These are phyloP conservation scores for Orthosia incerta DNA, from an alignment of 2,888 invertebrate genomes.

Conservation along the genomic window DNA sequence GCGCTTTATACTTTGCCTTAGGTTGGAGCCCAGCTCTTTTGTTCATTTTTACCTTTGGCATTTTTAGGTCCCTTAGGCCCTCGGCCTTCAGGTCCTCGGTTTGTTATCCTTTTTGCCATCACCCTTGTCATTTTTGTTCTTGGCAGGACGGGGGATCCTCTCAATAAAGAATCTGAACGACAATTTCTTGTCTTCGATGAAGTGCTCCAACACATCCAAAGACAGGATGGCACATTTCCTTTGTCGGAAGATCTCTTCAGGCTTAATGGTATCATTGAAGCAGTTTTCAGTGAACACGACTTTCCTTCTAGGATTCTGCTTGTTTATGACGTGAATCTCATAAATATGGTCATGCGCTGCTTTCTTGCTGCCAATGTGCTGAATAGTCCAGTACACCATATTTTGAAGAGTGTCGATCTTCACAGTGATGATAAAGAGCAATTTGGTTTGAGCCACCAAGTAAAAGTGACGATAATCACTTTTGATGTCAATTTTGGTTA, in stretches of 20 bases:
- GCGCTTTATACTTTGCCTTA: slow-evolving; percentile 53
- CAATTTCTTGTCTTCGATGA: slow-evolving; percentile 78
- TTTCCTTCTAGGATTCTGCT: slow-evolving; percentile 79
- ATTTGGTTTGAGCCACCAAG: slow-evolving; percentile 77
- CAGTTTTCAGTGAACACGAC: slow-evolving; percentile 83
- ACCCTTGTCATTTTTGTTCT: slow-evolving; percentile 66
- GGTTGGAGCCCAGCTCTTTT: slow-evolving; percentile 48
- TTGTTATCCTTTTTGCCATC: slow-evolving; percentile 67
- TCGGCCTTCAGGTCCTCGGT: slow-evolving; percentile 68
- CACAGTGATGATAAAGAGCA: slow-evolving; percentile 82
- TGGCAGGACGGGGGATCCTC: slow-evolving; percentile 69
- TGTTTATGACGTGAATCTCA: slow-evolving; percentile 83
- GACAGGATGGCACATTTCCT: slow-evolving; percentile 83
- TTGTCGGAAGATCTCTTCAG: slow-evolving; percentile 82
- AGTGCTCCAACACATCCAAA: slow-evolving; percentile 76
- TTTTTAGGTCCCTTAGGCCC: slow-evolving; percentile 57
- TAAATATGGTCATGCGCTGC: slow-evolving; percentile 81
- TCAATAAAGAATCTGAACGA: slow-evolving; percentile 81
- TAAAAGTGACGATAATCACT: slow-evolving; percentile 81
- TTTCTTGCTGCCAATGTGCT: slow-evolving; percentile 83
- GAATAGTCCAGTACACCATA: slow-evolving; percentile 83
- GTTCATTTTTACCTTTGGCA: slow-evolving; percentile 50
- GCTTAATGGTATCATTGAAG: slow-evolving; percentile 81
- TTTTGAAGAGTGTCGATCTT: slow-evolving; percentile 83
- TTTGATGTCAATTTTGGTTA: slow-evolving; percentile 71